phyloP scores from a whole-genome alignment of 2,797 vertebrate species.

The Apogon talboti region DNA sequence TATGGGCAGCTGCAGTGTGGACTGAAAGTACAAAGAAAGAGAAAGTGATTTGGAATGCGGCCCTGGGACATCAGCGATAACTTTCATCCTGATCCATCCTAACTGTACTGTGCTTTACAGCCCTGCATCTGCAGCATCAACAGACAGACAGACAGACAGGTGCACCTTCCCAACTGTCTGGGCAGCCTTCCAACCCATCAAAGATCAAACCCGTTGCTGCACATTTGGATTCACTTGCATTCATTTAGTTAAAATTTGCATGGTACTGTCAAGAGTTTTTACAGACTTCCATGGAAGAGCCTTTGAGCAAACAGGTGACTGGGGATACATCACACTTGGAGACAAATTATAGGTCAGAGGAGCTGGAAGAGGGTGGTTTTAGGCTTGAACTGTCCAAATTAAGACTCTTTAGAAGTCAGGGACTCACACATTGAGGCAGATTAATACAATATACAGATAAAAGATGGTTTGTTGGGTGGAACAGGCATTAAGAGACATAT shows the following conservation, averaged over 20 bases:
- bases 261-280: background rate
- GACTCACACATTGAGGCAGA: too few relatives aligned
- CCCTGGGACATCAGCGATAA: slow-evolving; percentile 24
- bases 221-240: background rate
- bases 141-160: background rate
- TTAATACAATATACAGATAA: too few relatives aligned
- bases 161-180: slow-evolving; percentile 3
- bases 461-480: too few relatives aligned
- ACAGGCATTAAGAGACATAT: too few relatives aligned
- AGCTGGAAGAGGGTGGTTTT: slow-evolving; percentile 8
- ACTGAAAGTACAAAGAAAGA: too few relatives aligned
- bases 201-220: slow-evolving; percentile 7
- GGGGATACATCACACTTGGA: slow-evolving; percentile 38
- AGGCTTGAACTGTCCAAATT: slow-evolving; percentile 17
- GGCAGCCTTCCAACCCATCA: slow-evolving; percentile 4
- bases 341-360: slow-evolving; percentile 50
- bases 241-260: slow-evolving; percentile 8
- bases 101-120: slow-evolving; percentile 27
- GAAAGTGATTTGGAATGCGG: too few relatives aligned
- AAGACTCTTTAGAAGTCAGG: slow-evolving; percentile 7
- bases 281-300: slow-evolving; percentile 46
- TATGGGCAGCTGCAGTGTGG: too few relatives aligned
- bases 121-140: slow-evolving; percentile 21
- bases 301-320: slow-evolving; percentile 43
- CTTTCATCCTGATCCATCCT: slow-evolving; percentile 4